phyloP scores from a whole-genome alignment of 2,113 vertebrate genomes.

The Hipposideros armiger region DNA sequence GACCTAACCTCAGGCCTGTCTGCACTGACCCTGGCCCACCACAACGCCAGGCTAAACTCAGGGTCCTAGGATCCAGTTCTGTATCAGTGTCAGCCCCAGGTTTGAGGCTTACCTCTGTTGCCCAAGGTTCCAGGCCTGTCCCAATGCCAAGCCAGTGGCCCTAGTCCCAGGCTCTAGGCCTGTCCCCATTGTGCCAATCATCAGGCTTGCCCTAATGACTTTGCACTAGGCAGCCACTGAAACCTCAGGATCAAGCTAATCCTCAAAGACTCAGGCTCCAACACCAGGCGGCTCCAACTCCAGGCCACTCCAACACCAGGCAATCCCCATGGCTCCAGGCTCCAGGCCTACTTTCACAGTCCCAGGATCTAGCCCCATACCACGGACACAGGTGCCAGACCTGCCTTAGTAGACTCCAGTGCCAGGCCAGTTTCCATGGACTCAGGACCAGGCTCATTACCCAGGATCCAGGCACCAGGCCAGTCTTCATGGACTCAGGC shows the following conservation, averaged over 20 bases:
- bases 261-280: neutral
- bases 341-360: neutral
- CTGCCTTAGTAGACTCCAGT: neutral
- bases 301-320: neutral
- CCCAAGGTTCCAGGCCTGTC: neutral
- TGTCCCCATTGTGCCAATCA: neutral
- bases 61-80: neutral
- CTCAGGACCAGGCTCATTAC: neutral
- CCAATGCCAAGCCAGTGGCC: neutral
- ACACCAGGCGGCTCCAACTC: neutral
- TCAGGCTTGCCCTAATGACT: neutral
- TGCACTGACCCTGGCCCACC: no score
- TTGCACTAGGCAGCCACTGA: neutral
- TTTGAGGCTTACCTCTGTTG: fast-evolving
- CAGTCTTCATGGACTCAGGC: neutral
- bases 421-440: neutral
- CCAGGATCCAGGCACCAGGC: neutral
- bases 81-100: neutral
- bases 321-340: no score
- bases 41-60: neutral
- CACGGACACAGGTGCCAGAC: neutral
- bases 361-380: neutral
- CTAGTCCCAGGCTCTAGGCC: neutral
- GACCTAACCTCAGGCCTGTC: neutral
- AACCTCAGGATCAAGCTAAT: neutral